Conservation (phyloP, 2,113 vertebrate species). For the Laticauda laticaudata region DNA sequence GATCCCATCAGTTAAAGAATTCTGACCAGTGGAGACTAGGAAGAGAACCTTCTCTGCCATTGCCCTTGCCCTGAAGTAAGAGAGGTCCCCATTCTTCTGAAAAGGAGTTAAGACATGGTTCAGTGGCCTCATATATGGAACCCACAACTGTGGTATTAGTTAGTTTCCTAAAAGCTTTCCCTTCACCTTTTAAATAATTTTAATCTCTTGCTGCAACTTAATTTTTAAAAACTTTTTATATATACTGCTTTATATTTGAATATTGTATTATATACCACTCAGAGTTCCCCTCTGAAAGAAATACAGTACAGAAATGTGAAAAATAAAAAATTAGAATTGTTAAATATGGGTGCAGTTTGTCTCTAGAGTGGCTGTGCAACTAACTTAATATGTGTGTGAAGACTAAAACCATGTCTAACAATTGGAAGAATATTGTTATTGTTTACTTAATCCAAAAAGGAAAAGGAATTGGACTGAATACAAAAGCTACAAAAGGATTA, state of each 20-base stretch:
- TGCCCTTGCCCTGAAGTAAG: background rate
- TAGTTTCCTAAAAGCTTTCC: background rate
- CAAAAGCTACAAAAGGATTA: background rate
- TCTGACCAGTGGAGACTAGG: background rate
- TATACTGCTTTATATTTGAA: background rate
- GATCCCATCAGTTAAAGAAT: background rate
- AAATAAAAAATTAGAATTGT: background rate
- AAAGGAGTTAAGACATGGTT: background rate
- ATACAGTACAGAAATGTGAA: background rate
- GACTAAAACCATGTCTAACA: background rate
- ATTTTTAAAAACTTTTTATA: background rate
- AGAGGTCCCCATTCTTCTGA: background rate
- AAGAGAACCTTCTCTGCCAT: no score
- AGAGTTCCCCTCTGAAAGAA: background rate
- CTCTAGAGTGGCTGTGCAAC: background rate
- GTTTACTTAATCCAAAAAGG: background rate
- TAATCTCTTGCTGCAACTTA: background rate
- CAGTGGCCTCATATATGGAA: background rate
- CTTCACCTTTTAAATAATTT: background rate
- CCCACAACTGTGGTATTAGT: background rate
- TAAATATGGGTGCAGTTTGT: background rate
- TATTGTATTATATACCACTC: background rate
- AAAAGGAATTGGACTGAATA: background rate
- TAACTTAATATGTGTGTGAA: background rate
- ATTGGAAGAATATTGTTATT: background rate